Evolutionary conservation across 2,113 vertebrate species (phyloP), one percentile per base, ranked within the genome.

Genomic region (Lutjanus erythropterus): DNA sequence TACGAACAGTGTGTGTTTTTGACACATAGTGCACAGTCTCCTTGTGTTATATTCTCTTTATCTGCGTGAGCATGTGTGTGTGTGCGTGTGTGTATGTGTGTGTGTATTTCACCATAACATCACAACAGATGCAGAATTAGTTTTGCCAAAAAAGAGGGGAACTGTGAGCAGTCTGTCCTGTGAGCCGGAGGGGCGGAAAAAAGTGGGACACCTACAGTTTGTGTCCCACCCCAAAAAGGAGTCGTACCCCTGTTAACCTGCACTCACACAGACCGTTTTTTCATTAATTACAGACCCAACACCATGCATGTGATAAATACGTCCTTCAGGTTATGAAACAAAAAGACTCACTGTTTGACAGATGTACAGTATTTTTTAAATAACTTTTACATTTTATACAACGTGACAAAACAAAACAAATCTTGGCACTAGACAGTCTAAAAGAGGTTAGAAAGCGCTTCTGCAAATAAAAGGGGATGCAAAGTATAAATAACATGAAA

Each of bases 121-220:
- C 1, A 19, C 39, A 71, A 52, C 65, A 86, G 16, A 78, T 66
- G 65, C 53, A 72, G 23, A 67, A 35, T 78, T 27, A 75, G 31
- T 83, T 10, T 70, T 31, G n/a, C 60, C 29, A 64, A 27, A 55
- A 50, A 53, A 25, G 12, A 53, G 31, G 12, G 11, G 9, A 58
- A 62, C 60, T 79, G 60, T 71, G 75, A 75, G 47, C 66, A 61
- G 78, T 23, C 66, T 82, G 70, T 75, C 41, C 31, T 53, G 7
- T 29, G 27, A 37, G 47, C 78, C 23, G 14, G 46, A 62, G 60
- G 64, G 60, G n/a, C 39, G 49, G 46, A 37, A 19, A 46, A 14
- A 64, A 52, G 12, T 9, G 9, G 56, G 62, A 39, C 42, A 16
- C 29, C 42, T 39, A 52, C 9, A 2, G 33, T 68, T 58, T 56